A percentile compares a stretch with the other conserved stretches of the same genome.
Conservation (phyloP, 2,113 vertebrate genomes). For the Pachyramphus minor region DNA sequence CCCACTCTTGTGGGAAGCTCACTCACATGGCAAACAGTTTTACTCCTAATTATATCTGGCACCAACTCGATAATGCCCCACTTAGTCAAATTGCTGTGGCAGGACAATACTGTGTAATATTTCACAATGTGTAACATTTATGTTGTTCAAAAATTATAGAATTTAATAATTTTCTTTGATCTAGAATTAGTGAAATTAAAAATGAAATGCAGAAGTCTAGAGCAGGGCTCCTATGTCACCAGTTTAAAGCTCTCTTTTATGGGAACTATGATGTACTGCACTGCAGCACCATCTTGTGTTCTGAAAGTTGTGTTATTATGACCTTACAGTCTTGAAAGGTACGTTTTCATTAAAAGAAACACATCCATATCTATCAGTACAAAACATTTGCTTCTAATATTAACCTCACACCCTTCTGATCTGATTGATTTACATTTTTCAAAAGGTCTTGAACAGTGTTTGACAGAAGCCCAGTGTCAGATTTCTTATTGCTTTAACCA, state of each 20-base stretch:
- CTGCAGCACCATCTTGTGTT: slow-evolving; percentile 67
- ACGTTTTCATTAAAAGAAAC: not conserved
- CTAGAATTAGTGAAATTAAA: not conserved
- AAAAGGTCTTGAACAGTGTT: not conserved
- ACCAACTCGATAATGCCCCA: not conserved
- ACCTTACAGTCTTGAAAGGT: not conserved
- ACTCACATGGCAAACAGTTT: not conserved
- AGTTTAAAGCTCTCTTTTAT: not conserved
- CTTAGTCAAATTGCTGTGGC: not conserved
- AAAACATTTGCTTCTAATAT: not conserved
- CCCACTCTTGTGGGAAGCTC: not conserved
- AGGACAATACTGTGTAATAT: not conserved
- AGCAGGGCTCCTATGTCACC: not conserved
- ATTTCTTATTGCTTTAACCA: not conserved
- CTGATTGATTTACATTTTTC: not conserved
- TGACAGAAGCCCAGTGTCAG: not conserved
- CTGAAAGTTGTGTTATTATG: not conserved
- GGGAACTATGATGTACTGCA: not conserved
- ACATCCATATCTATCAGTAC: not conserved
- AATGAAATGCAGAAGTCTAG: not conserved
- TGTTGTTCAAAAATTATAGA: not conserved
- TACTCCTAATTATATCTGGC: not conserved
- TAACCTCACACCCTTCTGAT: not conserved
- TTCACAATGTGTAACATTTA: not conserved
- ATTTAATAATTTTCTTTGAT: not conserved